These are phyloP conservation scores for Hemibagrus guttatus DNA, from an alignment of 2,797 vertebrate genomes.

Conservation along the genomic window DNA sequence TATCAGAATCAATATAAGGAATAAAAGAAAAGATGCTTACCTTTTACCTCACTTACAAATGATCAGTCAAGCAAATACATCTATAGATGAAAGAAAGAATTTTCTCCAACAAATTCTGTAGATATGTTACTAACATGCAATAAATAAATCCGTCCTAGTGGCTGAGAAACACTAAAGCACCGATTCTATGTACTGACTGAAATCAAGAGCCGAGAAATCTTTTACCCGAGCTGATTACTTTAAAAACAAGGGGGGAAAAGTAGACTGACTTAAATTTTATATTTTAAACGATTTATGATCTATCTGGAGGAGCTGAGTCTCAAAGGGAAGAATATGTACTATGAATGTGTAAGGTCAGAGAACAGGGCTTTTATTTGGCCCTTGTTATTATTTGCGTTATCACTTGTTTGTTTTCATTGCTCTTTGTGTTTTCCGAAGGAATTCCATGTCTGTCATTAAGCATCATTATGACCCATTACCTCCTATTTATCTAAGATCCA, in stretches of 20 bases:
- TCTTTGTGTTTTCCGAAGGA: conserved; percentile 72
- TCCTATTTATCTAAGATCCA: conserved; percentile 79
- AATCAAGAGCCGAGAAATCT: no score
- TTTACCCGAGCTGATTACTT: not conserved
- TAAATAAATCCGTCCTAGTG: not conserved
- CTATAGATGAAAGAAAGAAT: not conserved
- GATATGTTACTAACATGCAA: not conserved
- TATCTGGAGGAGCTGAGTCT: not conserved
- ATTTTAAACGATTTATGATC: not conserved
- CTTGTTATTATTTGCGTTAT: conserved; percentile 68
- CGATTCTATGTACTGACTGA: not conserved
- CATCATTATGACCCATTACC: conserved; percentile 80
- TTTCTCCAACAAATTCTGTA: not conserved
- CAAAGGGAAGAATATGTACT: not conserved
- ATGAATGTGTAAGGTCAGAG: conserved; percentile 13
- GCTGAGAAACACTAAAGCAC: not conserved
- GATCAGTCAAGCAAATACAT: not conserved
- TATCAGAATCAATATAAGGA: not conserved
- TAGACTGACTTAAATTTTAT: not conserved
- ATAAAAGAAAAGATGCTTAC: conserved; percentile 14
- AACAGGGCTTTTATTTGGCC: conserved; percentile 38
- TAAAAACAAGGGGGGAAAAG: not conserved
- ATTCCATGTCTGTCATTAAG: conserved; percentile 79
- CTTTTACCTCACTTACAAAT: not conserved
- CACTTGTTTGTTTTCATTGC: conserved; percentile 75